phyloP scores from a whole-genome alignment of 2,113 vertebrate species.

The Corvus moneduloides region DNA sequence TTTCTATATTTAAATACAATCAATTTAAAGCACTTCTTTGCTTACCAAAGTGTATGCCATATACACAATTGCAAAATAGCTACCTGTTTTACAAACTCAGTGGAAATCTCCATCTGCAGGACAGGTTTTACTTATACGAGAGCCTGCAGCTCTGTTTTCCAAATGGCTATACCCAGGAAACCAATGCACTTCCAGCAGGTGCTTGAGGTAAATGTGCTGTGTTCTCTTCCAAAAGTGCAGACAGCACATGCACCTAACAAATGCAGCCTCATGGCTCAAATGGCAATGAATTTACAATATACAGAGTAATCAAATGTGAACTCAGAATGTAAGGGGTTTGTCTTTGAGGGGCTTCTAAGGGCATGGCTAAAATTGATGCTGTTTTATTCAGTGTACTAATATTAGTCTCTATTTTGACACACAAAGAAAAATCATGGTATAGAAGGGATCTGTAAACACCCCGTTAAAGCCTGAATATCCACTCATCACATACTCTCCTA shows the following conservation, averaged over 20 bases:
- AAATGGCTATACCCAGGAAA: neutral
- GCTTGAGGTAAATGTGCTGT: neutral
- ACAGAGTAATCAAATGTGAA: neutral
- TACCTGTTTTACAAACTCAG: neutral
- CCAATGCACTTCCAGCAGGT: neutral
- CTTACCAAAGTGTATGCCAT: neutral
- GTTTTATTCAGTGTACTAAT: neutral
- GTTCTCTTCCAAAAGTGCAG: neutral
- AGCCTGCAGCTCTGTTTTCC: neutral
- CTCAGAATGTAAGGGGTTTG: neutral
- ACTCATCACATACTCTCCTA: neutral
- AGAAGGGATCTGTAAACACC: neutral
- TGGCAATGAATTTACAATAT: neutral
- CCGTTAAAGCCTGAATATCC: neutral
- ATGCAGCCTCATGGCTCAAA: neutral
- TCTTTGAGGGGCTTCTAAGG: neutral
- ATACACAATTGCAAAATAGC: neutral
- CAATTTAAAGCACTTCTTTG: conserved; percentile 3
- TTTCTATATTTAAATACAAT: neutral
- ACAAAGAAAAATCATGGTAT: neutral
- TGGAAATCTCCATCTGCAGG: neutral
- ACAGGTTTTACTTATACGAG: neutral
- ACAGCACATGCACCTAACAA: neutral
- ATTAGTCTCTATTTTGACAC: neutral
- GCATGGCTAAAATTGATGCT: neutral